Evolutionary conservation across 2,888 invertebrate genomes (phyloP).

Genomic region (Agrilus mali): DNA sequence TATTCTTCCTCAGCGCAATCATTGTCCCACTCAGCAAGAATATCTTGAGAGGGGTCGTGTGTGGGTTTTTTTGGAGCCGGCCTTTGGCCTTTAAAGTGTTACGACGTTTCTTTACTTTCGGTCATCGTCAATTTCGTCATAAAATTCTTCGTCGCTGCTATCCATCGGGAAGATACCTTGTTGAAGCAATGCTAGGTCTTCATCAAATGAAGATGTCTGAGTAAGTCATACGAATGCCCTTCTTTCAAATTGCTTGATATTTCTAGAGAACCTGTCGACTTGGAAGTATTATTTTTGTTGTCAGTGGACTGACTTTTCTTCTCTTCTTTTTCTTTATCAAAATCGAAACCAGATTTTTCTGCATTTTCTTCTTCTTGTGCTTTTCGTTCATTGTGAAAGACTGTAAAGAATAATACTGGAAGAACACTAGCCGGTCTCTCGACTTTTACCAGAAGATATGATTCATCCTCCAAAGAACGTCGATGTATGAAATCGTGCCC

Average conservation of each 20-base stretch:
- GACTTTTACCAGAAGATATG: too few relatives aligned
- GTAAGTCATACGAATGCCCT: slow-evolving; percentile 11
- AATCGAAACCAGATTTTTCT: slow-evolving; percentile 60
- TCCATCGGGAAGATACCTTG: slow-evolving; percentile 16
- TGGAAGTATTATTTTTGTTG: slow-evolving; percentile 6
- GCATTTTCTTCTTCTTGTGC: slow-evolving; percentile 13
- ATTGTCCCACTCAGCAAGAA: slow-evolving; percentile 70
- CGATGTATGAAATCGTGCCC: too few relatives aligned
- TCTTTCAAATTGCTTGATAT: slow-evolving; percentile 10
- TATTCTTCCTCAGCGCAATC: slow-evolving; percentile 31
- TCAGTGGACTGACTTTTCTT: too few relatives aligned
- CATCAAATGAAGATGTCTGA: slow-evolving; percentile 20
- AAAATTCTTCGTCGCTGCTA: slow-evolving; percentile 12
- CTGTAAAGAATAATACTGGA: too few relatives aligned
- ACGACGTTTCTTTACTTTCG: slow-evolving; percentile 14
- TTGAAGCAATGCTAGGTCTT: slow-evolving; percentile 19
- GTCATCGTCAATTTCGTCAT: slow-evolving; percentile 11
- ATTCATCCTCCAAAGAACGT: too few relatives aligned
- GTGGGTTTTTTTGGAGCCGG: slow-evolving; percentile 2
- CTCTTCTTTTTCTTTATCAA: slow-evolving; percentile 65
- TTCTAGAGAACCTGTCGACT: slow-evolving; percentile 4
- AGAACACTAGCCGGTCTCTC: too few relatives aligned
- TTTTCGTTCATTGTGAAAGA: too few relatives aligned
- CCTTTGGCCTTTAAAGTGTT: slow-evolving; percentile 5
- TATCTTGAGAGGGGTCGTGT: slow-evolving; percentile 27